These are phyloP conservation scores for Pomacea canaliculata DNA, from an alignment of 2,888 invertebrate genomes.

Conservation along the genomic window DNA sequence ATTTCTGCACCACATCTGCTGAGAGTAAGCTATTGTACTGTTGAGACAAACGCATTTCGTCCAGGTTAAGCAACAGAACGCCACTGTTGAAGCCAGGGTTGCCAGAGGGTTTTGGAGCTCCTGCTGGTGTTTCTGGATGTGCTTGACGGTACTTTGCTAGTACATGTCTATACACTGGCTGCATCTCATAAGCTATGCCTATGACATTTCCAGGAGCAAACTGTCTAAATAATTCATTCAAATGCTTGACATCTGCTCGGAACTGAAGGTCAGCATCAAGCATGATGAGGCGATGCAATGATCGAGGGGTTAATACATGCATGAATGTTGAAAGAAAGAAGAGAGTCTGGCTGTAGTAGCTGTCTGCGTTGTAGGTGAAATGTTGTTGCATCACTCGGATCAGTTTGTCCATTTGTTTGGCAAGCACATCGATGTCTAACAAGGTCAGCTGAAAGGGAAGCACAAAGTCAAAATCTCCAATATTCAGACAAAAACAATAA, in stretches of 20 bases:
- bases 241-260: slow-evolving; percentile 76
- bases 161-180: slow-evolving; percentile 84
- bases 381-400: slow-evolving; percentile 79
- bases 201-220: slow-evolving; percentile 66
- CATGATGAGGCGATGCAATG: slow-evolving; percentile 78
- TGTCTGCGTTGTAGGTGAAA: slow-evolving; percentile 79
- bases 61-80: slow-evolving; percentile 80
- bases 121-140: slow-evolving; percentile 77
- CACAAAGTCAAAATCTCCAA: slow-evolving; percentile 30
- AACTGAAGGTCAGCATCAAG: slow-evolving; percentile 85
- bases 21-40: slow-evolving; percentile 74
- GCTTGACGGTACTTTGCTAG: slow-evolving; percentile 77
- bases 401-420: slow-evolving; percentile 75
- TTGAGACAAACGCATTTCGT: slow-evolving; percentile 77
- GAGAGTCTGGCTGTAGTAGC: slow-evolving; percentile 83
- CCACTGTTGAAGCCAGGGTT: slow-evolving; percentile 86
- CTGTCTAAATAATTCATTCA: slow-evolving; percentile 75
- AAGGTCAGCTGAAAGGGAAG: slow-evolving; percentile 71
- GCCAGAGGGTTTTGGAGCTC: slow-evolving; percentile 73
- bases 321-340: slow-evolving; percentile 84
- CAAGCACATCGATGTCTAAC: slow-evolving; percentile 77
- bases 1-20: slow-evolving; percentile 46
- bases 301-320: slow-evolving; percentile 77
- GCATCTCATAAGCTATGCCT: slow-evolving; percentile 78
- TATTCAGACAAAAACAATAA: background rate